phyloP scores from a whole-genome alignment of 2,113 vertebrate species.

The Gasterosteus aculeatus region DNA sequence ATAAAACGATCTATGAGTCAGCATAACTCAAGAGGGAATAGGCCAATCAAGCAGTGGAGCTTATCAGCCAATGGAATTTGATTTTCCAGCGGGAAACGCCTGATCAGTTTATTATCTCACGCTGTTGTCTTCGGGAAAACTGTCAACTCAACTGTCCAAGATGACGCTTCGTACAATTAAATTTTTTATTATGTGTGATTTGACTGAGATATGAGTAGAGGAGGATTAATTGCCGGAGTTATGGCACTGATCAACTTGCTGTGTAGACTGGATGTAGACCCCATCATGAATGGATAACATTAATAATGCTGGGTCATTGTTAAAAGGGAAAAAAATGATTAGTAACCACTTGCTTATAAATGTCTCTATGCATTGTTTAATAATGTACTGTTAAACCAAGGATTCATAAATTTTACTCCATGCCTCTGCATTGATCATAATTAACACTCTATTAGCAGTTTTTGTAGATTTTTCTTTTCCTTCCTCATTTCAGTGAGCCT shows the following conservation, averaged over 20 bases:
- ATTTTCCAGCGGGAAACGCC: slow-evolving; percentile 42
- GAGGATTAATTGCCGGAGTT: neutral
- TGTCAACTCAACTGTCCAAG: slow-evolving; percentile 34
- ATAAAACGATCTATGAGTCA: slow-evolving; percentile 13
- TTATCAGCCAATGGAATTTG: slow-evolving; percentile 38
- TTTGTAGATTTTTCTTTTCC: neutral
- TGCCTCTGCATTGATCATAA: slow-evolving; percentile 1
- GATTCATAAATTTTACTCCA: slow-evolving; percentile 2
- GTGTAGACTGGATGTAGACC: slow-evolving; percentile 4
- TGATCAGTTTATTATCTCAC: slow-evolving; percentile 48
- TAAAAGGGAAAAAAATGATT: slow-evolving; percentile 8
- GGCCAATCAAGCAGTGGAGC: slow-evolving; percentile 48
- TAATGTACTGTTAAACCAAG: neutral
- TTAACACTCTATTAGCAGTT: neutral
- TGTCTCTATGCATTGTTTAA: neutral
- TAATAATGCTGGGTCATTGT: neutral
- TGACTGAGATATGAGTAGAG: slow-evolving; percentile 13
- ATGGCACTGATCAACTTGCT: slow-evolving; percentile 5
- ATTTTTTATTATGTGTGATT: slow-evolving; percentile 43
- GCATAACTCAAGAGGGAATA: slow-evolving; percentile 42
- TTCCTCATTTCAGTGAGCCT: neutral
- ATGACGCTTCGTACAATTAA: neutral
- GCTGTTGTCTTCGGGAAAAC: slow-evolving; percentile 37
- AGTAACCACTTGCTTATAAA: neutral
- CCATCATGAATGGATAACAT: neutral